Conservation (phyloP, 2,797 vertebrate species). For the Semotilus atromaculatus region DNA sequence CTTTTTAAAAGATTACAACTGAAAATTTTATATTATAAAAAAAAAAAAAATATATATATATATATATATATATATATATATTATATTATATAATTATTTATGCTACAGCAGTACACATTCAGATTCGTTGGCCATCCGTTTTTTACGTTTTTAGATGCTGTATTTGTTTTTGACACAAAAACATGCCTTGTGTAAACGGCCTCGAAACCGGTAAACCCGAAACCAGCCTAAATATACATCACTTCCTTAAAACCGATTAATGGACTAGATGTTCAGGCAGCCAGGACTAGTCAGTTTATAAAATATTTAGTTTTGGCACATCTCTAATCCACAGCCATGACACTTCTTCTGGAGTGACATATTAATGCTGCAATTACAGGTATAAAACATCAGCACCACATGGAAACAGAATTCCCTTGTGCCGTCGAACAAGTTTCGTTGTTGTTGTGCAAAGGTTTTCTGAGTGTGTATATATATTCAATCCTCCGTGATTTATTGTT, state of each 20-base stretch:
- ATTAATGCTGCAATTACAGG: conserved; percentile 79
- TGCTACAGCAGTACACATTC: neutral
- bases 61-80: too few species aligned
- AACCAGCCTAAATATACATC: neutral
- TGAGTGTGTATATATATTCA: conserved; percentile 75
- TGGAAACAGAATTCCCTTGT: conserved; percentile 76
- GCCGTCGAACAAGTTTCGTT: conserved; percentile 75
- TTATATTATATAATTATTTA: too few species aligned
- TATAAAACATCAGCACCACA: conserved; percentile 71
- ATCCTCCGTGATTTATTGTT: conserved; percentile 54
- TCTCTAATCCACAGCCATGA: conserved; percentile 56
- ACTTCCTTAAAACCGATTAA: neutral
- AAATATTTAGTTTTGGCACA: neutral
- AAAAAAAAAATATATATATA: too few species aligned
- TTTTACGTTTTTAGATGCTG: neutral
- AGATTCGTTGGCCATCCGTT: neutral
- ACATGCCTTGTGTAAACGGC: neutral
- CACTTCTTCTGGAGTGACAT: conserved; percentile 73
- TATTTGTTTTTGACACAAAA: neutral
- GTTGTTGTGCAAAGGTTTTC: conserved; percentile 80
- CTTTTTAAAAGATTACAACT: too few species aligned
- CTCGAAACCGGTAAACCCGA: neutral
- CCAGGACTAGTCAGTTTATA: neutral
- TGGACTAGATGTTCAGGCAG: neutral
- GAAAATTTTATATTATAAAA: too few species aligned